phyloP scores from a whole-genome alignment of 2,797 vertebrate species.

The Brachyrhaphis roseni region DNA sequence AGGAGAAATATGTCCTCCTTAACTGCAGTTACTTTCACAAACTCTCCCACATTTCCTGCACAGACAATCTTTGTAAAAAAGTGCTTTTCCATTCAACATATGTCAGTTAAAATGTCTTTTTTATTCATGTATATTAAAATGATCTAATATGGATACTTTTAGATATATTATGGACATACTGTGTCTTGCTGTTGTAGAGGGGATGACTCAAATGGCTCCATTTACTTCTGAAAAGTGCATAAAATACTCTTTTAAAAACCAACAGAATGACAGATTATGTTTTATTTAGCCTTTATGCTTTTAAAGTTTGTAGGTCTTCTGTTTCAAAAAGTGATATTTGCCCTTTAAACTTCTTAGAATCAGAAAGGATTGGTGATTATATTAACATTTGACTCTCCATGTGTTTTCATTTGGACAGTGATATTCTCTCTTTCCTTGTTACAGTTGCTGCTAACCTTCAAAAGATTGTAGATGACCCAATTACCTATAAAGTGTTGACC shows the following conservation, averaged over 20 bases:
- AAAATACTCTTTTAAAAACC: not conserved
- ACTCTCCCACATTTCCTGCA: not conserved
- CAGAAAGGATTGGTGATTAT: not conserved
- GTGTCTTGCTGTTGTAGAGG: not conserved
- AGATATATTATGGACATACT: too few relatives aligned
- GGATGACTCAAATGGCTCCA: not conserved
- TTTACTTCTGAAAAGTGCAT: not conserved
- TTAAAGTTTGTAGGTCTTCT: not conserved
- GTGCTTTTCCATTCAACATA: not conserved
- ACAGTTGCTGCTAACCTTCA: constrained; percentile 99
- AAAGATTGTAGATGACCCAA: constrained; percentile 98
- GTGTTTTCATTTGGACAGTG: constrained; percentile 1
- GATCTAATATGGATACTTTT: too few relatives aligned
- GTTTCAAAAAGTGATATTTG: not conserved
- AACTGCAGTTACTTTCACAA: not conserved
- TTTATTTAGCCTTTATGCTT: not conserved
- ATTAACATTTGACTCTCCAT: not conserved
- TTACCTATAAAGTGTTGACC: constrained; percentile 95
- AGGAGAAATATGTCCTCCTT: not conserved
- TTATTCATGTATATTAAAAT: not conserved
- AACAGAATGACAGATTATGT: not conserved
- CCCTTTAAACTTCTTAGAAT: not conserved
- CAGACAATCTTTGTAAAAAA: not conserved
- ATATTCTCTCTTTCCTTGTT: constrained; percentile 49
- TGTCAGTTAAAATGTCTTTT: not conserved